phyloP scores from a whole-genome alignment of 2,113 vertebrate genomes.

The Corythoichthys haematopterus region DNA sequence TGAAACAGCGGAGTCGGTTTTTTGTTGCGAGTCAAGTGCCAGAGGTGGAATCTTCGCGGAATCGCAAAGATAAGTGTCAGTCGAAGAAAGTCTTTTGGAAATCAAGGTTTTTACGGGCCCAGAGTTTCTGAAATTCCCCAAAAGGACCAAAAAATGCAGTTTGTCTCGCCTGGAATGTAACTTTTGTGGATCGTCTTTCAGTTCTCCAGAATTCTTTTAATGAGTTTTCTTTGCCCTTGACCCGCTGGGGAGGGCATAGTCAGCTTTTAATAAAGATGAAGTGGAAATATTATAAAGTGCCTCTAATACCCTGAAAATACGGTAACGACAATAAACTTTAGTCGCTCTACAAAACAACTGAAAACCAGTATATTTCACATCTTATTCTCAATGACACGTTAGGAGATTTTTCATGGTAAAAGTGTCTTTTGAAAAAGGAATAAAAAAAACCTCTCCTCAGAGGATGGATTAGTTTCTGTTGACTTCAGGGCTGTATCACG shows the following conservation, averaged over 20 bases:
- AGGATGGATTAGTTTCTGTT: constrained; percentile 48
- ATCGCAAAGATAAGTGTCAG: constrained; percentile 45
- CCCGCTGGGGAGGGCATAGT: constrained; percentile 45
- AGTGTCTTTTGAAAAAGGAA: constrained; percentile 40
- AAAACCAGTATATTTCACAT: no score
- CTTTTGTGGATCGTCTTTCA: neutral
- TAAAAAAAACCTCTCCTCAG: constrained; percentile 17
- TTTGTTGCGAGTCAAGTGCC: constrained; percentile 48
- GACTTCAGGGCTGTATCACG: constrained; percentile 44
- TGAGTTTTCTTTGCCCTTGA: constrained; percentile 68
- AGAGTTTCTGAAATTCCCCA: neutral
- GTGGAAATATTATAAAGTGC: no score
- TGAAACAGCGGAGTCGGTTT: constrained; percentile 33
- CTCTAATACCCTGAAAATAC: neutral
- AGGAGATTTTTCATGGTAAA: constrained; percentile 14
- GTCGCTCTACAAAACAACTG: constrained; percentile 15
- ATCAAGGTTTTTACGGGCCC: neutral
- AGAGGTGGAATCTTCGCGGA: constrained; percentile 54
- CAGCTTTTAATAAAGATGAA: no score
- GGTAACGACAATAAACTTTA: neutral
- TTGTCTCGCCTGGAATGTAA: no score
- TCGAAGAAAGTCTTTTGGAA: constrained; percentile 39
- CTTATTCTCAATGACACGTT: no score
- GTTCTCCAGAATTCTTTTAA: constrained; percentile 28
- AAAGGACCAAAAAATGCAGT: neutral